A percentile compares a stretch with the other conserved stretches of the same genome.
Conservation (phyloP, 2,797 vertebrate species). For the Cichlasoma orientale region DNA sequence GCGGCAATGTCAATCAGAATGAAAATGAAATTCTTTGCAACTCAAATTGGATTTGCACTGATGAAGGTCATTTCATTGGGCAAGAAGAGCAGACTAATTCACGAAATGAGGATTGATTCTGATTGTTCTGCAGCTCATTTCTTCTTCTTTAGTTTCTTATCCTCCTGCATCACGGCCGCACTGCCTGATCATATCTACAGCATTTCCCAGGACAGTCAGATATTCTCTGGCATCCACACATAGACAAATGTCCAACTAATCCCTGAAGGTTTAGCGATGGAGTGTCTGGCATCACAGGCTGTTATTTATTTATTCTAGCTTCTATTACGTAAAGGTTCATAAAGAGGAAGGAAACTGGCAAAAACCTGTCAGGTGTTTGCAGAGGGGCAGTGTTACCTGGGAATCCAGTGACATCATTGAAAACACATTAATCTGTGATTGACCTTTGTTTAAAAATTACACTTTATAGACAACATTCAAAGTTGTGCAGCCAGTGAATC, state of each 20-base stretch:
- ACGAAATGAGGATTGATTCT: constrained; percentile 47
- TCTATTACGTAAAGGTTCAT: constrained; percentile 19
- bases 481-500: too few species aligned
- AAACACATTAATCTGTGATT: background rate
- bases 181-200: constrained; percentile 33
- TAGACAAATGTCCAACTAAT: constrained; percentile 5
- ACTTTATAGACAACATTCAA: background rate
- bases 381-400: background rate
- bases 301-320: constrained; percentile 25
- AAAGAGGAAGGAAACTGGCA: background rate
- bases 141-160: constrained; percentile 51
- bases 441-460: background rate
- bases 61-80: constrained; percentile 55
- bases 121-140: constrained; percentile 47
- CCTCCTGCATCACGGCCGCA: constrained; percentile 16
- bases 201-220: constrained; percentile 15
- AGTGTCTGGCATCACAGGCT: constrained; percentile 32
- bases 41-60: constrained; percentile 54
- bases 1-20: constrained; percentile 57
- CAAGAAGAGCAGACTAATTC: constrained; percentile 39
- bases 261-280: constrained; percentile 16
- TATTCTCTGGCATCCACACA: constrained; percentile 23
- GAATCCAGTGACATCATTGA: background rate
- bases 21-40: constrained; percentile 48
- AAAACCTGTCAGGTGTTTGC: background rate